Evolutionary conservation across 2,113 vertebrate species (phyloP).

Genomic region (Cinclus cinclus): DNA sequence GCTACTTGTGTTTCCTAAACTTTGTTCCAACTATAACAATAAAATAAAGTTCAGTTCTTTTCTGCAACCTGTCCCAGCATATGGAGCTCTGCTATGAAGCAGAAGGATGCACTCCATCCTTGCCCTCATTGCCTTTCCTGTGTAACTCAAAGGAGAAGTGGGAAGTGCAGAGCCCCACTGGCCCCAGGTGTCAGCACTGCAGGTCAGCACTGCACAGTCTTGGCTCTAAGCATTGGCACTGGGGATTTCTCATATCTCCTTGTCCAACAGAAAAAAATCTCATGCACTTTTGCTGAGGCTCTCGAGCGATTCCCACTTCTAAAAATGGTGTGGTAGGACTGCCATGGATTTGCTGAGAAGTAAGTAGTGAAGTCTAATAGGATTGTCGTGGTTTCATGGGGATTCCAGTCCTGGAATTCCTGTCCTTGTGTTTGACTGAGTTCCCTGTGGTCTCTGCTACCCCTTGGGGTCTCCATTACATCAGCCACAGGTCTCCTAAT

Average conservation of each 20-base stretch:
- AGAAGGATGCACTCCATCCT: neutral
- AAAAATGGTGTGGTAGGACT: neutral
- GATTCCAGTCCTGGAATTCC: neutral
- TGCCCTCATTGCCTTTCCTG: rapidly evolving
- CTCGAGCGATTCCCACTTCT: neutral
- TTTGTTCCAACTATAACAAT: neutral
- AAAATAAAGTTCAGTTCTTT: neutral
- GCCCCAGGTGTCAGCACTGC: neutral
- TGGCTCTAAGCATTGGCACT: neutral
- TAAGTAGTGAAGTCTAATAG: neutral
- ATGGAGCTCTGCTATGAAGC: neutral
- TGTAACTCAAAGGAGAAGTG: neutral
- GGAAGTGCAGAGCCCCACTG: neutral
- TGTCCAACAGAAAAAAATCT: neutral
- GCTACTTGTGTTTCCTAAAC: neutral
- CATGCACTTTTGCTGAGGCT: neutral
- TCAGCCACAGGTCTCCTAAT: neutral
- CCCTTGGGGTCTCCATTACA: neutral
- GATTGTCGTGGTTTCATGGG: neutral
- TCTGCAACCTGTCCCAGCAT: neutral
- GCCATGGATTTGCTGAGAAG: neutral
- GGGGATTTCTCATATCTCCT: neutral
- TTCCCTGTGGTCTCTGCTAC: neutral
- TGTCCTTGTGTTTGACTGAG: neutral
- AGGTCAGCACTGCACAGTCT: neutral